Conservation (phyloP, 2,888 invertebrate species). For the Glaucopsyche alexis region DNA sequence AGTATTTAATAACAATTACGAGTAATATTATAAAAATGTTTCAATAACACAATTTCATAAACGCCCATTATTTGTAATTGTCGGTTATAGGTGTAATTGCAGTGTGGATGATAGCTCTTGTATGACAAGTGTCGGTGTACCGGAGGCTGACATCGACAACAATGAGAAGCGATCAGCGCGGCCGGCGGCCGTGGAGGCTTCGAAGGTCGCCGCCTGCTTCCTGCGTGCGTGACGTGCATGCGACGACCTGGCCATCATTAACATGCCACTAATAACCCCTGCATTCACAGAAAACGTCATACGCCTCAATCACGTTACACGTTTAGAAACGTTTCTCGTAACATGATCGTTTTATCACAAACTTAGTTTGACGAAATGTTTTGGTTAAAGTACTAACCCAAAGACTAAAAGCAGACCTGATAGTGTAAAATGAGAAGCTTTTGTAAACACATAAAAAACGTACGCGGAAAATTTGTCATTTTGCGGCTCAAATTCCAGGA, state of each 20-base stretch:
- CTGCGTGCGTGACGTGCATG: conserved; percentile 77
- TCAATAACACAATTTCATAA: not conserved
- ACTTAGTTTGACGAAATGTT: not conserved
- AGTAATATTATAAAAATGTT: not conserved
- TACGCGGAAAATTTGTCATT: conserved; percentile 24
- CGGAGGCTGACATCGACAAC: conserved; percentile 43
- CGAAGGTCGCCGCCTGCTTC: conserved; percentile 72
- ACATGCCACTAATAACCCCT: conserved; percentile 39
- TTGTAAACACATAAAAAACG: conserved; percentile 19
- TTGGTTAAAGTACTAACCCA: not conserved
- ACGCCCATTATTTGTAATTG: not conserved
- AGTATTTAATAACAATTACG: not conserved
- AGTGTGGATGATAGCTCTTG: conserved; percentile 3
- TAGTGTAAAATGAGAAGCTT: not conserved
- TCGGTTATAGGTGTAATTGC: not conserved
- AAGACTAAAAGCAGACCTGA: not conserved
- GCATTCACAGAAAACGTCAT: conserved; percentile 24
- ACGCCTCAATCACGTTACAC: not conserved
- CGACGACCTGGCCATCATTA: conserved; percentile 39
- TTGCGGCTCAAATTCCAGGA: conserved; percentile 2
- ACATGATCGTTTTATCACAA: not conserved
- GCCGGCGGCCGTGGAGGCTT: conserved; percentile 69
- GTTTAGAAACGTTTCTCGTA: not conserved
- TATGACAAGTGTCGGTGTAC: conserved; percentile 11
- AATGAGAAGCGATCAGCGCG: conserved; percentile 59